These are phyloP conservation scores for Anastrepha ludens DNA, from an alignment of 1,140 invertebrate species.

Conservation along the genomic window DNA sequence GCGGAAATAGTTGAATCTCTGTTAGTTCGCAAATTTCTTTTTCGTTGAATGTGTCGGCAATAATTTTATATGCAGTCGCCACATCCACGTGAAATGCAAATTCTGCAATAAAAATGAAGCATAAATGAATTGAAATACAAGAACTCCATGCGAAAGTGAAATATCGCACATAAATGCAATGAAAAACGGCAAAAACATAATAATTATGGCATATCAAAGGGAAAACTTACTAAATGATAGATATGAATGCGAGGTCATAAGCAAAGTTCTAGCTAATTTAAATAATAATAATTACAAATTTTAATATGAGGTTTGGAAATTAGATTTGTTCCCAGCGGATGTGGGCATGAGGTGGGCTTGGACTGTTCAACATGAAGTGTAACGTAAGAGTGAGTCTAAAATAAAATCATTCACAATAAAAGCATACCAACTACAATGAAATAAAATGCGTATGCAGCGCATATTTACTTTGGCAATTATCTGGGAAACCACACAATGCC, in stretches of 20 bases:
- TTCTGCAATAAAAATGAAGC: conserved; percentile 63
- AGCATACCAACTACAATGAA: no score
- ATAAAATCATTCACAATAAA: background rate
- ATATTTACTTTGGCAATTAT: conserved; percentile 44
- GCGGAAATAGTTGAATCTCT: conserved; percentile 77
- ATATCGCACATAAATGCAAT: background rate
- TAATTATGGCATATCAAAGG: background rate
- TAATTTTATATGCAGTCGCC: conserved; percentile 79
- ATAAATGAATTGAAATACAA: conserved; percentile 36
- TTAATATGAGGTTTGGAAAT: background rate
- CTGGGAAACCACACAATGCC: conserved; percentile 19
- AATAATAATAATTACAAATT: conserved; percentile 44
- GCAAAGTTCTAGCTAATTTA: background rate
- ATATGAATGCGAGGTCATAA: background rate
- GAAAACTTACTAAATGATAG: background rate
- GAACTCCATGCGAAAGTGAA: background rate
- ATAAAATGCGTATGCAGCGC: background rate
- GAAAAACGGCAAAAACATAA: background rate
- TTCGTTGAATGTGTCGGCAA: conserved; percentile 77
- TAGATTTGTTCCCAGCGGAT: background rate
- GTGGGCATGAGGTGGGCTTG: background rate
- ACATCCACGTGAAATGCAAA: conserved; percentile 81
- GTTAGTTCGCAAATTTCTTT: conserved; percentile 79
- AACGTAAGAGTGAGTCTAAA: background rate
- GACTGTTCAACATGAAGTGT: background rate